A percentile compares a stretch with the other conserved stretches of the same genome.
Conservation (phyloP, 2,113 vertebrate genomes). For the Riparia riparia region DNA sequence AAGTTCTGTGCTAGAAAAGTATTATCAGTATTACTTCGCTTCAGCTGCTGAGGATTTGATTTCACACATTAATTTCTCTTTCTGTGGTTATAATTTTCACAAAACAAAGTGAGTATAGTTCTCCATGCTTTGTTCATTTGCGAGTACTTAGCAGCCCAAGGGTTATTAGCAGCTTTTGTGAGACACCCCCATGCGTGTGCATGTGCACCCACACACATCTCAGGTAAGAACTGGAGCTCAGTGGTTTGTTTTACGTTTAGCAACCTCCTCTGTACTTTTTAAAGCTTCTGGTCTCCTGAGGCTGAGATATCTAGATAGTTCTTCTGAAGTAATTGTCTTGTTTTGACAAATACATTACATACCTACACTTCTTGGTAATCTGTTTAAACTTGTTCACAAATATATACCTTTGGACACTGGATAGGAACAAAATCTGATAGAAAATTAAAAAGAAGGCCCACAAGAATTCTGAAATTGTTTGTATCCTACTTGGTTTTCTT, state of each 20-base stretch:
- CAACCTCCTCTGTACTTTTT: not conserved
- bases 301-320: not conserved
- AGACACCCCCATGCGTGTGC: fast-evolving
- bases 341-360: not conserved
- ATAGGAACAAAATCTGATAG: not conserved
- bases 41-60: not conserved
- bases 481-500: not conserved
- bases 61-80: not conserved
- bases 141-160: not conserved
- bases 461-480: not conserved
- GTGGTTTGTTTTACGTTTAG: not conserved
- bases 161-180: not conserved
- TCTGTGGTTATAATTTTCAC: not conserved
- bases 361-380: not conserved
- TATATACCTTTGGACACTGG: not conserved
- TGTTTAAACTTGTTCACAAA: not conserved
- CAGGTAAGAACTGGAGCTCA: not conserved
- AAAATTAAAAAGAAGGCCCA: not conserved
- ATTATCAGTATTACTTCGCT: not conserved
- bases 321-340: not conserved
- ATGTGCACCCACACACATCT: not conserved
- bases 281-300: not conserved
- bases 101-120: not conserved
- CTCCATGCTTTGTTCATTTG: not conserved
- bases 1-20: not conserved